Evolutionary conservation across 2,888 invertebrate genomes (phyloP), one percentile per base, ranked within the genome.

Genomic region (Trypoxylon attenuatum): DNA sequence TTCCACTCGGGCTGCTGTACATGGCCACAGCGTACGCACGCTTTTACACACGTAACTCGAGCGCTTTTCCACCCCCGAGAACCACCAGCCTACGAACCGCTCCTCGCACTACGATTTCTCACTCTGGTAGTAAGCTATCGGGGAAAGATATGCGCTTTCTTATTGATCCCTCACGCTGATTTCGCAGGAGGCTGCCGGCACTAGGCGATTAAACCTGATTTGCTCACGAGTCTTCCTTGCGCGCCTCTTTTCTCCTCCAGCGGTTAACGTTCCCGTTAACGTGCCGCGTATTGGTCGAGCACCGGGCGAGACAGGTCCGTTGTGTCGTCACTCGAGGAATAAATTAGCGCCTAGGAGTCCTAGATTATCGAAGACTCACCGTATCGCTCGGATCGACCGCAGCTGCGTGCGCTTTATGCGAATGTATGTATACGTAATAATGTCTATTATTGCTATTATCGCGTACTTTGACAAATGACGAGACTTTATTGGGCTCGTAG

Each of bases 11-110:
- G 2, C 33, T 10, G 33, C 33, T 10, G 54, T 60, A 56, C 66
- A 45, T 69, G 27, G 33, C 46, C 45, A 42, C 72, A 43, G 49
- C 50, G 51, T 66, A 69, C 70, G 59, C 60, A 47, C 54, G 58
- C 56, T 67, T 70, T 67, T 63, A 70, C 55, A 70, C 59, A 69
- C 49, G 53, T 58, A 53, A 50, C 51, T 50, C 69, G 43, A 29
- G 25, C 27, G 50, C 47, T 23, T 8, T 15, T 19, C 51, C 38
- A 15, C 47, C 23, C 39, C 13, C 10, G 19, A 29, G 23, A 5
- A 21, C 2, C 19, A 15, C 38, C 8, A 21, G 13, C 46, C 18
- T 21, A 33, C 39, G 41, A 25, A 29, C 33, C 46, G 52, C 16
- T 15, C 15, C 25, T 33, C 23, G 29, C 13, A n/a, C 22, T 33